Base-by-base conservation (phyloP, 2,888 invertebrate species). In the Drosophila lacicola region DNA sequence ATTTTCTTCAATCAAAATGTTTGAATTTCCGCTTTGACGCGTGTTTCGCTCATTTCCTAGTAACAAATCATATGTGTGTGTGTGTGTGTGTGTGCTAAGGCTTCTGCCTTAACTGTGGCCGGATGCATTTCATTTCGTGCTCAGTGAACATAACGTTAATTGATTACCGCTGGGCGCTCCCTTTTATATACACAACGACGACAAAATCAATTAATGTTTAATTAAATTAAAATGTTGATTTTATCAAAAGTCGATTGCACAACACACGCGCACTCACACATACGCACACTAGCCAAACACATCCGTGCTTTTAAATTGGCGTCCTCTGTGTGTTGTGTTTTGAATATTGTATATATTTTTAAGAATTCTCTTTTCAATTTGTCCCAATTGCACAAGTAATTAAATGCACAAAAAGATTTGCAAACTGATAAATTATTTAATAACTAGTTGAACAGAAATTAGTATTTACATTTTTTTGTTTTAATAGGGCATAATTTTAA, bases 181-280 rank as follows among this genome's bases (percentile, higher is more conserved):
- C 44, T 4, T 9, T 53, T 21, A 19, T 21, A 21, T 13, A 39
- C 37, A 25, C 17, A 63, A 33, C 36, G 69, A 41, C 34, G 58
- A 56, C 86, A 75, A 82, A 73, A 73, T 78, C 78, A 80, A 73
- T 78, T 75, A 68, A 61, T 74, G 72, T 73, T 78, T 73, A 88
- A 83, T 84, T 86, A 58, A 84, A 84, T 84, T 79, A 74, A 86
- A 75, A 69, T 76, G 67, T 55, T 70, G 83, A 86, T 86, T 63
- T 72, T 86, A 84, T 88, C 88, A 66, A 55, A 56, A 71, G 49
- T 56, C 50, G 46, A 44, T 14, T 49, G 14, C 44, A 14, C 19
- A 42, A 34, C 14, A 41, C 36, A 62, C 36, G 46, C 25, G 3
- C 34, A 17, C 33, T 39, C 36, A 14, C 6, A 11, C 17, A 34